Conservation (phyloP, 2,888 invertebrate species). For the Iselma pallidipennis region DNA sequence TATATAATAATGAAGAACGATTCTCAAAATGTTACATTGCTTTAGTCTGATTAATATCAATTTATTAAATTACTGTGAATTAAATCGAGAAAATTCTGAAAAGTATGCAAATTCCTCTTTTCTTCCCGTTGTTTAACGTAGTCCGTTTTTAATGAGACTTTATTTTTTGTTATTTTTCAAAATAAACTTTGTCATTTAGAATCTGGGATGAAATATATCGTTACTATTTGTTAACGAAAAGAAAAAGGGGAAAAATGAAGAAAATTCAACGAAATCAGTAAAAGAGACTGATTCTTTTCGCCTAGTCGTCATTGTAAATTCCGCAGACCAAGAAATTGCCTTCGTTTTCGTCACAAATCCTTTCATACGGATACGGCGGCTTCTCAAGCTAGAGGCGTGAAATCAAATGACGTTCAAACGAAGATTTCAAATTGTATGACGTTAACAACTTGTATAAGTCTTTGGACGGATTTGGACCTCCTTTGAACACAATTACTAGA, state of each 20-base stretch:
- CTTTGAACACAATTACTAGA: too few species aligned
- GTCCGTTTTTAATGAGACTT: too few species aligned
- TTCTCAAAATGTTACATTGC: neutral
- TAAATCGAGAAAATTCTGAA: too few species aligned
- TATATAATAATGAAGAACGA: too few species aligned
- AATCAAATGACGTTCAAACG: neutral
- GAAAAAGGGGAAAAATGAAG: neutral
- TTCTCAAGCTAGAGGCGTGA: neutral
- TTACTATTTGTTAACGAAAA: neutral
- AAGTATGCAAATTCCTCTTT: too few species aligned
- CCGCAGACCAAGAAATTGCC: slow-evolving; percentile 28
- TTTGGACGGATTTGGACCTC: neutral
- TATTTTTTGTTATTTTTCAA: too few species aligned
- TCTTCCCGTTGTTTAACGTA: too few species aligned
- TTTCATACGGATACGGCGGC: slow-evolving; percentile 4
- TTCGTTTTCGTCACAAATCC: slow-evolving; percentile 29
- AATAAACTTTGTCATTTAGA: neutral
- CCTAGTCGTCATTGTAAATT: slow-evolving; percentile 6
- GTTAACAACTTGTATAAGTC: neutral
- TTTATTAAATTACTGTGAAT: too few species aligned
- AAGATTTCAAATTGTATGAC: neutral
- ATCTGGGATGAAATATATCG: neutral
- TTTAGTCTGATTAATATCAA: neutral
- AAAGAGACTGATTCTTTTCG: neutral
- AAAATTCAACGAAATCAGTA: neutral